Conservation (phyloP, 2,888 invertebrate genomes). For the Epirrita christyi region DNA sequence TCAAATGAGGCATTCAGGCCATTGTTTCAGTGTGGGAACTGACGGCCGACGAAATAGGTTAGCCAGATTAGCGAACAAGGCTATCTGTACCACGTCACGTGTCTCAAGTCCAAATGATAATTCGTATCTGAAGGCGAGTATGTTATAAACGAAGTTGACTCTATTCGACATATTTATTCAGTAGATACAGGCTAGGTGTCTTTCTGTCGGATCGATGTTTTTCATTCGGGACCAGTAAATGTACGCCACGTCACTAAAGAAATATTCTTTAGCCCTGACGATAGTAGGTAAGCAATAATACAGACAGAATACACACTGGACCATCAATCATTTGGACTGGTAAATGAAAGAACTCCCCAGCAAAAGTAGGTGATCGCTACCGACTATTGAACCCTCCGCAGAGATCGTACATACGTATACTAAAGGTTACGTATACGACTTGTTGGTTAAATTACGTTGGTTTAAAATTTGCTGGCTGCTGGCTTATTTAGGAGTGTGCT, state of each 20-base stretch:
- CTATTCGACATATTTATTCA: neutral
- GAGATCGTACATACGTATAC: too few species aligned
- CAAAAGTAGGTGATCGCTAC: too few species aligned
- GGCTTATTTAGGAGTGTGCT: too few species aligned
- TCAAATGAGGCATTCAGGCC: constrained; percentile 28
- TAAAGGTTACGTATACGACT: too few species aligned
- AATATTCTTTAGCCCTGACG: neutral
- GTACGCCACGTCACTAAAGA: neutral
- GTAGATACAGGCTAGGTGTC: constrained; percentile 1
- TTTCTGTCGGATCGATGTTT: constrained; percentile 4
- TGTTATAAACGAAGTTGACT: neutral
- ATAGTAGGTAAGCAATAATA: neutral
- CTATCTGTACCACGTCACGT: constrained; percentile 23
- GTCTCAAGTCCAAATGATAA: constrained; percentile 17
- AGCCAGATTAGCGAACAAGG: constrained; percentile 38
- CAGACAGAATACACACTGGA: too few species aligned
- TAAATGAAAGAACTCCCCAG: too few species aligned
- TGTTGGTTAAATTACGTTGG: too few species aligned
- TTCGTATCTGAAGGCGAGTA: constrained; percentile 14
- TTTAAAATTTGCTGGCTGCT: too few species aligned
- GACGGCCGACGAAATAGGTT: constrained; percentile 36
- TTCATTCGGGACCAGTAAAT: neutral
- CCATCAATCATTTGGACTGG: too few species aligned
- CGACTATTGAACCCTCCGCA: too few species aligned
- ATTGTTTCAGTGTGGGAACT: constrained; percentile 31